A percentile compares a stretch with the other conserved stretches of the same genome.
phyloP scores from a whole-genome alignment of 2,113 vertebrate species.

The Clinocottus analis region DNA sequence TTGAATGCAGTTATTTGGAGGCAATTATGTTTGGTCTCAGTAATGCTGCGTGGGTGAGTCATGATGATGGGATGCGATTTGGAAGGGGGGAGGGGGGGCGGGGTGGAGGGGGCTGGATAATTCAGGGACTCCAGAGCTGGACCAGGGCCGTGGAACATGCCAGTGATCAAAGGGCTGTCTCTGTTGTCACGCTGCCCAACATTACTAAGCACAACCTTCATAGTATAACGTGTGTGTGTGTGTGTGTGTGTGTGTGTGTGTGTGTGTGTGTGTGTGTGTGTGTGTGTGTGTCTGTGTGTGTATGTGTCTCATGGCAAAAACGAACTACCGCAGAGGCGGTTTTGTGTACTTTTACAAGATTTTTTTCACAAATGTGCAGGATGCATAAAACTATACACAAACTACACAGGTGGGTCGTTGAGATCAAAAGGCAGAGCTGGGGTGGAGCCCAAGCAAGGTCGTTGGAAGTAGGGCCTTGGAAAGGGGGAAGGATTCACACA shows the following conservation, averaged over 20 bases:
- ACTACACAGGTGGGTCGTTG: not conserved
- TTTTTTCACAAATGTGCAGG: not conserved
- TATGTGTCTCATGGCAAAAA: not conserved
- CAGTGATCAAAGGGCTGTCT: conserved; percentile 39
- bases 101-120: conserved; percentile 39
- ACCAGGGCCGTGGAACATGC: conserved; percentile 15
- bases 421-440: not conserved
- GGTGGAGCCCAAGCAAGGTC: not conserved
- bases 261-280: no score
- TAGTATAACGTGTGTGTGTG: no score
- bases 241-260: no score
- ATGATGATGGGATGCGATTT: conserved; percentile 41
- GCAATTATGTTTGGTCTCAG: conserved; percentile 38
- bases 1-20: conserved; percentile 13
- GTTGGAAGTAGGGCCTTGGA: no score
- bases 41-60: conserved; percentile 14
- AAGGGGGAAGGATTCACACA: no score
- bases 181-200: conserved; percentile 15
- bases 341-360: not conserved
- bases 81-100: conserved; percentile 15
- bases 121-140: conserved; percentile 36
- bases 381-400: not conserved
- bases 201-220: not conserved
- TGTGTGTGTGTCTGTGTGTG: no score
- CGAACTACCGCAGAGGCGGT: no score